Conservation (phyloP, 2,113 vertebrate species). For the Gracilinanus agilis region DNA sequence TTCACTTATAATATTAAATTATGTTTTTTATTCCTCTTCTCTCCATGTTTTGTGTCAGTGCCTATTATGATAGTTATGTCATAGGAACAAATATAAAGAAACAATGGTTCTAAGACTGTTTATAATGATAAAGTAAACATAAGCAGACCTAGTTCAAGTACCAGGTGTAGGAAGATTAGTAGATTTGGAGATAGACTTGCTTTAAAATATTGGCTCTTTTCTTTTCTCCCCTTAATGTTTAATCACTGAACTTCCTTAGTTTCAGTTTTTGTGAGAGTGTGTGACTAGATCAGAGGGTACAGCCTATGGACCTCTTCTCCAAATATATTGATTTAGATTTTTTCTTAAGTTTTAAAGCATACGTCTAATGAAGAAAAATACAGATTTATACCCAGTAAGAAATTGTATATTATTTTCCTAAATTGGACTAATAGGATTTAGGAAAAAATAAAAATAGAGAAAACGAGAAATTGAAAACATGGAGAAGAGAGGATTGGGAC, state of each 20-base stretch:
- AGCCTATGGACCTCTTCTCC: background rate
- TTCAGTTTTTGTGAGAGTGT: background rate
- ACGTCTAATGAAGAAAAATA: slow-evolving; percentile 16
- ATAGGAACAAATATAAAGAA: background rate
- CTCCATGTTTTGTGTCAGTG: background rate
- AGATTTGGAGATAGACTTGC: background rate
- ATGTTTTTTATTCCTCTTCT: background rate
- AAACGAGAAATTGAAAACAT: background rate
- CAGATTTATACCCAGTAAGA: background rate
- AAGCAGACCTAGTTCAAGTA: background rate
- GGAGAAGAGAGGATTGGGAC: too few species aligned
- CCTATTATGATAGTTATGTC: background rate
- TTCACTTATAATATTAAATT: background rate
- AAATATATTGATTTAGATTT: background rate
- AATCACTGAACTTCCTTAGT: background rate
- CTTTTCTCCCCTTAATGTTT: background rate
- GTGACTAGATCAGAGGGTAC: background rate
- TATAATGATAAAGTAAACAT: background rate
- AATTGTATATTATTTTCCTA: background rate
- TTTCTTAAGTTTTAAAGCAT: background rate
- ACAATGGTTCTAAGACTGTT: background rate
- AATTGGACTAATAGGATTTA: background rate
- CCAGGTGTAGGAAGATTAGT: background rate
- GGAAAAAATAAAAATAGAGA: background rate
- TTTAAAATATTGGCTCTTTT: background rate